Conservation (phyloP, 2,888 invertebrate genomes). For the Sarcophaga caerulescens region DNA sequence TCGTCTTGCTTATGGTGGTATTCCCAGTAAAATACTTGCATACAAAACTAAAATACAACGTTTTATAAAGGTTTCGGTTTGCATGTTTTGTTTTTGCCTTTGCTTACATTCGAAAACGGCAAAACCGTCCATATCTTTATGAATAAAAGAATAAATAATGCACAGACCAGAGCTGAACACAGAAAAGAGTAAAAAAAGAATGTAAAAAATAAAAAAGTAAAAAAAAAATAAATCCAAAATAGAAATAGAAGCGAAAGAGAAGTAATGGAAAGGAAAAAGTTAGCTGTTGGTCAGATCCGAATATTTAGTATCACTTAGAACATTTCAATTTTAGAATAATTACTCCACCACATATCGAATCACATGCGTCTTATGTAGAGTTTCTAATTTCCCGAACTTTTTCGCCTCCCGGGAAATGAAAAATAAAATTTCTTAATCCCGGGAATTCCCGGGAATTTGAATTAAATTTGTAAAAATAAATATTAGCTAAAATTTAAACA, state of each 20-base stretch:
- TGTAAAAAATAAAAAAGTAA: constrained; percentile 12
- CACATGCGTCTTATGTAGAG: no score
- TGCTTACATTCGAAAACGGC: background rate
- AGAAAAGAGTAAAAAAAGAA: constrained; percentile 17
- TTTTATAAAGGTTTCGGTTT: constrained; percentile 6
- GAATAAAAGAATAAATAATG: constrained; percentile 60
- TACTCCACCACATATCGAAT: no score
- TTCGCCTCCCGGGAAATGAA: no score
- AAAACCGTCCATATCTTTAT: constrained; percentile 37
- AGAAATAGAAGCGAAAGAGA: background rate
- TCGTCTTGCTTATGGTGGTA: constrained; percentile 10
- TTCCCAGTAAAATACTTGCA: constrained; percentile 48
- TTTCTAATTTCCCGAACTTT: no score
- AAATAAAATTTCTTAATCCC: no score
- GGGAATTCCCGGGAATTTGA: no score
- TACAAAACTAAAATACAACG: constrained; percentile 26
- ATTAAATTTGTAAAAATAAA: no score
- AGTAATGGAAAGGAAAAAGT: background rate
- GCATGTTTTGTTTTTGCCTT: background rate
- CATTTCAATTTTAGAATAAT: no score
- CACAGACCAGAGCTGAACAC: constrained; percentile 38
- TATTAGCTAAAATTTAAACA: no score
- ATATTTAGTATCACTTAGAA: no score
- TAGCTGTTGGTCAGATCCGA: no score
- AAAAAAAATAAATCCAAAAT: constrained; percentile 22